Base-by-base conservation (phyloP, 2,797 vertebrate species). In the Poecile montanus region DNA sequence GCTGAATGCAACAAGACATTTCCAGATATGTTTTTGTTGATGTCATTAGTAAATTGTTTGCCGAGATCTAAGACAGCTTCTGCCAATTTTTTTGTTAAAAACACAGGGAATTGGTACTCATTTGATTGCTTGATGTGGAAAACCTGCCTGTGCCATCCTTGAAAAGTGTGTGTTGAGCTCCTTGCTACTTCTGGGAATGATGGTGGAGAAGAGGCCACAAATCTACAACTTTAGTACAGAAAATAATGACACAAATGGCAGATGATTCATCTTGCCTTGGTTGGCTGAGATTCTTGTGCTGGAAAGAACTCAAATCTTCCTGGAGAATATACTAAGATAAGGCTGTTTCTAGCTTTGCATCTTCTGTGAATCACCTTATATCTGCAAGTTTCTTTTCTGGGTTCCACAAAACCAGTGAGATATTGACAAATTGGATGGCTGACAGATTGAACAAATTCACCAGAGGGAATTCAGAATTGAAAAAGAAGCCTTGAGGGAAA, bases 201-300 rank as follows among this genome's bases (percentile, higher is more conserved):
- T 2, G 5, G 10, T 60, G 44, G 60, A 58, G 74, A 93, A 76
- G 50, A 80, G 61, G 87, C 25, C 45, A 91, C 45, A 77, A 50
- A 91, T 53, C 66, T 85, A 62, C 71, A 90, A 54, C 27, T 79
- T 88, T 11, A 93, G 63, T 68, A 56, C 5, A 74, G 53, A 85
- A 93, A 89, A 93, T 89, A 93, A 70, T 65, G 77, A 81, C 85
- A 92, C 13, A 93, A 96, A 88, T 74, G 63, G 54, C 71, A 94
- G 80, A 85, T 82, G 80, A 87, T 88, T 86, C 4, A 8, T 93
- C 57, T 91, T 94, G 71, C 30, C 16, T 16, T 29, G 53, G 20
- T 21, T 93, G 80, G 67, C 63, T 93, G 89, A 71, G 50, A 32
- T 82, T 91, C 65, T 72, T 25, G 20, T 47, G 62, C 71, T 92